Evolutionary conservation across 37 sponge, comb jelly and placozoan species (phyloP).

Genomic region (Ianthella basta): DNA sequence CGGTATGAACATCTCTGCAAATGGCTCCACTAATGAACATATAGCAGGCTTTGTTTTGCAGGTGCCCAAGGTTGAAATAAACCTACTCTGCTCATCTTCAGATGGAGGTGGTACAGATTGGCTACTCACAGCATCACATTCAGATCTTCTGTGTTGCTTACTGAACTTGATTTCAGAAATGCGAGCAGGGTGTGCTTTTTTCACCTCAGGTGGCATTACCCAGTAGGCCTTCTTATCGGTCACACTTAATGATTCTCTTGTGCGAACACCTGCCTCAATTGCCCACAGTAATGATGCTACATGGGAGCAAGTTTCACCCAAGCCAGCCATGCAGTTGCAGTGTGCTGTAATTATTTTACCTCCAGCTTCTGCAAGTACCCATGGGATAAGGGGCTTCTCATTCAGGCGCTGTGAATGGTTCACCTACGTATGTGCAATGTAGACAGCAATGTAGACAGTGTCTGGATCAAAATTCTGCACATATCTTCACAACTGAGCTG

Average conservation of each 20-base stretch:
- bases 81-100: too few species aligned
- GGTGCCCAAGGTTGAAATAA: too few species aligned
- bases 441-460: too few species aligned
- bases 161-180: conserved; percentile 46
- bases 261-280: conserved; percentile 43
- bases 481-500: too few species aligned
- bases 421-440: too few species aligned
- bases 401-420: conserved; percentile 54
- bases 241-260: conserved; percentile 46
- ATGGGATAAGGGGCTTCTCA: conserved; percentile 51
- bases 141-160: too few species aligned
- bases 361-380: conserved; percentile 39
- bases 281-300: conserved; percentile 65
- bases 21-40: too few species aligned
- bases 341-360: conserved; percentile 64
- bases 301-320: conserved; percentile 74
- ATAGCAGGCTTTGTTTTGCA: too few species aligned
- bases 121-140: too few species aligned
- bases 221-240: conserved; percentile 64
- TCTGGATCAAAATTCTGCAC: too few species aligned
- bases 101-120: too few species aligned
- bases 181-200: conserved; percentile 53
- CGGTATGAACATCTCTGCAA: too few species aligned
- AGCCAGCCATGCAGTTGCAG: conserved; percentile 84
- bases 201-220: conserved; percentile 39